Base-by-base conservation (phyloP, 2,113 vertebrate species). In the Stictonetta naevosa region DNA sequence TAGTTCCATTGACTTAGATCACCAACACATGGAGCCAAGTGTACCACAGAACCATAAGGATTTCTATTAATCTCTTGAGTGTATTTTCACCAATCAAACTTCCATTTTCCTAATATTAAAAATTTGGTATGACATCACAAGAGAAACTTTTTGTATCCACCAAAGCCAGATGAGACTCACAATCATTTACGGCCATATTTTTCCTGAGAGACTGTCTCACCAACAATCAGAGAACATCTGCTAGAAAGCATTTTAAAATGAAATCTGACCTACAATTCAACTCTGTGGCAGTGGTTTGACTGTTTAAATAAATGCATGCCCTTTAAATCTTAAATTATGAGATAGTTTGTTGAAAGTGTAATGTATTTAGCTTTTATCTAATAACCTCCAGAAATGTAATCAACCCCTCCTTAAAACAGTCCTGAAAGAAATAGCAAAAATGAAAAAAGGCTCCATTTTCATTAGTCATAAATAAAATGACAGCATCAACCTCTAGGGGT, bases 341-440 rank as follows among this genome's bases (percentile, higher is more conserved):
- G 97, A 98, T 97, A 98, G 98, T 98, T 98, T 98, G 98, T 98
- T 98, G 98, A 98, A 98, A 98, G 97, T 98, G 98, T 98, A 98
- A 98, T 98, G 98, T 98, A 97, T 98, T 98, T 98, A 98, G 96
- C 97, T 95, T 97, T 98, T 98, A 98, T 98, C 97, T 97, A 98
- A 98, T 98, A 98, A 98, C 96, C 96, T 90, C 95, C 93, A 98
- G 96, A 98, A 98, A 98, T 98, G 92, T 73, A 98, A 98, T 98
- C 96, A 97, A 93, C 90, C 93, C 93, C 92, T 97, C 74, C 93
- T 92, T 96, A 96, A 98, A 98, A 97, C 94, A 97, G 94, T 96
- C 97, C 84, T 96, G 92, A 97, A 97, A 97, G 93, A 97, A 97
- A 97, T 83, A 93, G 92, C 78, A 93, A 96, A 97, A 97, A 97